Evolutionary conservation across 1,140 invertebrate genomes (phyloP), one percentile per base, ranked within the genome.

Genomic region (Hermetia illucens): DNA sequence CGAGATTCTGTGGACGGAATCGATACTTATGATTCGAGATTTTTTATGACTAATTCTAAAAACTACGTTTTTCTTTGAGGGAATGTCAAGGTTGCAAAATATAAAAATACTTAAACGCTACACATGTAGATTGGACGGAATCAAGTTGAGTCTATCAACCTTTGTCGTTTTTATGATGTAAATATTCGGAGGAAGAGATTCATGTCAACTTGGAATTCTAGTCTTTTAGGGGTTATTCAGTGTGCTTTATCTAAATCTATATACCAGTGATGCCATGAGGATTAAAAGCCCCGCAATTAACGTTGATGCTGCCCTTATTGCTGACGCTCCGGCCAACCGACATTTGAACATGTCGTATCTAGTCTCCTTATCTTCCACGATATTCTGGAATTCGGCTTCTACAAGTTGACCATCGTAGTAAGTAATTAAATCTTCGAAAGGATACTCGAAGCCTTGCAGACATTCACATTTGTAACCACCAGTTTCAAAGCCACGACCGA

Each of bases 401-500:
- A 96, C 78, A 15, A 93, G 68, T 65, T 97, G 92, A 0, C 93
- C 93, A 62, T 97, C 92, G 57, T 87, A 95, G 61, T 95, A 98
- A 3, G 84, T 95, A 49, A 85, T 92, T 4, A 74, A 66, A 63
- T 92, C 90, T 64, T 94, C 90, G 58, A 91, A 96, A 1, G 92
- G 91, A 70, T 96, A 98, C 58, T 98, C 94, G 54, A 78, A 98
- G 18, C 92, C 93, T 66, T 97, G 92, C 36, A 86, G 77, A 55
- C 93, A 98, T 59, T 96, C 91, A 62, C 94, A 98, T 65, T 98
- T 97, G 65, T 98, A 98, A n/a, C 89, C 89, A 35, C 92, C 92
- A 10, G 77, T 76, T 44, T 90, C 79, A 59, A 88, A 94, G 32
- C 86, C 85, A 57, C 89, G 72, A 12, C 91, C 90, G 46, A 85